A percentile compares a stretch with the other conserved stretches of the same genome.
These are phyloP conservation scores for Esox masquinongy DNA, from an alignment of 2,797 vertebrate species.

Conservation along the genomic window DNA sequence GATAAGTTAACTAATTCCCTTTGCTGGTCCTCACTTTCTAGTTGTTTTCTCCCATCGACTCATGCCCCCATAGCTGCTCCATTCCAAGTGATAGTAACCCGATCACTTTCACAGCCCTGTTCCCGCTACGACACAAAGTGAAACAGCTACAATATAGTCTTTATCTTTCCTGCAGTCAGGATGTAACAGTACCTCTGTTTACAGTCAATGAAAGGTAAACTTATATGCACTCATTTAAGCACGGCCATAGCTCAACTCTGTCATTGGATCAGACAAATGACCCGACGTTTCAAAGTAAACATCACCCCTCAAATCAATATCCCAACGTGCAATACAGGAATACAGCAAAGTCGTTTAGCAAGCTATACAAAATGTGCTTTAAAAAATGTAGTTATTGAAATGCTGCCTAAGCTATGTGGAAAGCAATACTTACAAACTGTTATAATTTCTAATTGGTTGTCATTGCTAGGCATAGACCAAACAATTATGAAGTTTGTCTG, in stretches of 20 bases:
- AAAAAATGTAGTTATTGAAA: not conserved
- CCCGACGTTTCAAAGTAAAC: slow-evolving; percentile 35
- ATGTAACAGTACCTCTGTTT: slow-evolving; percentile 55
- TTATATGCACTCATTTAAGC: slow-evolving; percentile 49
- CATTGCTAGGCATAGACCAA: not conserved
- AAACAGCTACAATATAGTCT: slow-evolving; percentile 36
- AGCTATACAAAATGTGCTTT: not conserved
- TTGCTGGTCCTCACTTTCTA: not conserved
- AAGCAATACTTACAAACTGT: not conserved
- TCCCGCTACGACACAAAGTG: slow-evolving; percentile 31
- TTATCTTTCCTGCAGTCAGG: slow-evolving; percentile 37
- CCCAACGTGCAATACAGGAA: slow-evolving; percentile 13
- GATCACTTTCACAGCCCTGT: slow-evolving; percentile 39
- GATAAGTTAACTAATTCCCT: not conserved
- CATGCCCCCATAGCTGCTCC: slow-evolving; percentile 3
- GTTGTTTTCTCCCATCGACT: not conserved
- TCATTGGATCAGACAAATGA: slow-evolving; percentile 36
- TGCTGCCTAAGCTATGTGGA: not conserved
- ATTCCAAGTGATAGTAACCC: slow-evolving; percentile 38
- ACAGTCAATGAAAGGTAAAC: slow-evolving; percentile 57
- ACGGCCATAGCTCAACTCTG: slow-evolving; percentile 13
- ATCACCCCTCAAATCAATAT: slow-evolving; percentile 36
- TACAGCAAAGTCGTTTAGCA: not conserved
- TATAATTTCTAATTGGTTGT: not conserved
- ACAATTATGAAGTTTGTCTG: not conserved